Base-by-base conservation (phyloP, 1,140 invertebrate genomes). In the Zaprionus africanus region DNA sequence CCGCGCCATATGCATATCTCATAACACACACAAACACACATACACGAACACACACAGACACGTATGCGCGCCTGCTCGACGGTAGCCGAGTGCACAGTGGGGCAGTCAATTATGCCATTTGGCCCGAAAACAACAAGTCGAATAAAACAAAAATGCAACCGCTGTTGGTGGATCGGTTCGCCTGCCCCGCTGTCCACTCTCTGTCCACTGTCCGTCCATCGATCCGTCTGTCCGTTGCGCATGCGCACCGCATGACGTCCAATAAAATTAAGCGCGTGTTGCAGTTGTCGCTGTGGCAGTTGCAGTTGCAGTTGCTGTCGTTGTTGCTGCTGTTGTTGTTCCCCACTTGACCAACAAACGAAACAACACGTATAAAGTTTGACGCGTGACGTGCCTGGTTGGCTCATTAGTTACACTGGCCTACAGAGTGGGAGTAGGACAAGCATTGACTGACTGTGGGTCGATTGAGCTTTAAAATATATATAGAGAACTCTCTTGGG, bases 261-360 rank as follows among this genome's bases (percentile, higher is more conserved):
- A 88, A 88, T 88, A 90, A 88, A 90, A 81, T 84, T 90, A 84
- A 88, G 84, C 84, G 84, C 85, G 84, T 88, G 83, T 88, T 88
- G 84, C 84, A 88, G 80, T 85, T 85, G 82, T 86, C 73, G 76
- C 73, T 83, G 81, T 83, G 43, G 69, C 54, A 53, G 67, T 79
- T 75, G 69, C 43, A 19, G 36, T 68, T 60, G 68, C 69, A 43
- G 31, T 28, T 54, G 59, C n/a, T 68, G 65, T 59, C 36, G 75
- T 56, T 56, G 28, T 43, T 54, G 49, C 36, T 66, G 57, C 9
- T 34, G 71, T 66, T 72, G 67, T 57, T 73, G 78, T 64, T 79
- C 77, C 65, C 82, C 83, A 88, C 83, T 87, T 87, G 83, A 87
- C 83, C 83, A 87, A 88, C 84, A 87, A 87, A 87, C 83, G 83